Conservation (phyloP, 2,113 vertebrate genomes). For the Echinops telfairi region DNA sequence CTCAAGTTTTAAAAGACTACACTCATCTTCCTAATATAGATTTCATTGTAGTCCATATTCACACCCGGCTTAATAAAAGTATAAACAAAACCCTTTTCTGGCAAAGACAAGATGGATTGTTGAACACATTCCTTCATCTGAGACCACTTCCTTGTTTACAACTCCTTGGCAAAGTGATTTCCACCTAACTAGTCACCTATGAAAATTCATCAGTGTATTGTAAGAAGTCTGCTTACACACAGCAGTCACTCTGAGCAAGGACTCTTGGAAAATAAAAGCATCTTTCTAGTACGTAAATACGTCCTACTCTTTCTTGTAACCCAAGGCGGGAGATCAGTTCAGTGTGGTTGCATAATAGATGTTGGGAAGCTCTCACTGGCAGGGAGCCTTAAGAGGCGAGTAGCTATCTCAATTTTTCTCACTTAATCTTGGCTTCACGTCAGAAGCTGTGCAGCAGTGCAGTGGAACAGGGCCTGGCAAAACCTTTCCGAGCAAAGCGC, state of each 20-base stretch:
- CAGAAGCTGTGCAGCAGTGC: conserved; percentile 97
- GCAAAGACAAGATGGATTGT: conserved; percentile 53
- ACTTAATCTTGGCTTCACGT: conserved; percentile 95
- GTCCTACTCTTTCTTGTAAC: conserved; percentile 59
- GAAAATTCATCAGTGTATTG: conserved; percentile 86
- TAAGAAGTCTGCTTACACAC: neutral
- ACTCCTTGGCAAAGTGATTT: conserved; percentile 83
- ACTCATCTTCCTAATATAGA: neutral
- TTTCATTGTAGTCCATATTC: conserved; percentile 1
- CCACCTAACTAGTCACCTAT: conserved; percentile 81
- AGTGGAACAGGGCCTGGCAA: conserved; percentile 90
- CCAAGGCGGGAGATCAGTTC: conserved; percentile 74
- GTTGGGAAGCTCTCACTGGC: conserved; percentile 88
- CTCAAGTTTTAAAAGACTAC: conserved; percentile 65
- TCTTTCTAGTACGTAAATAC: conserved; percentile 75
- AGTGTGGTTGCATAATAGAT: conserved; percentile 86
- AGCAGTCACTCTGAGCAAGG: conserved; percentile 22
- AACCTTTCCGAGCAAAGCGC: conserved; percentile 87
- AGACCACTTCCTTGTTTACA: conserved; percentile 51
- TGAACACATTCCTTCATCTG: conserved; percentile 58
- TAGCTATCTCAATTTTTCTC: conserved; percentile 92
- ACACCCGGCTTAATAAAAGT: conserved; percentile 27
- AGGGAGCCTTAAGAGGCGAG: conserved; percentile 87
- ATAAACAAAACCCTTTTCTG: conserved; percentile 8
- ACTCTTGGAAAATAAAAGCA: conserved; percentile 80